Conservation (phyloP, 2,113 vertebrate species). For the Uria aalge region DNA sequence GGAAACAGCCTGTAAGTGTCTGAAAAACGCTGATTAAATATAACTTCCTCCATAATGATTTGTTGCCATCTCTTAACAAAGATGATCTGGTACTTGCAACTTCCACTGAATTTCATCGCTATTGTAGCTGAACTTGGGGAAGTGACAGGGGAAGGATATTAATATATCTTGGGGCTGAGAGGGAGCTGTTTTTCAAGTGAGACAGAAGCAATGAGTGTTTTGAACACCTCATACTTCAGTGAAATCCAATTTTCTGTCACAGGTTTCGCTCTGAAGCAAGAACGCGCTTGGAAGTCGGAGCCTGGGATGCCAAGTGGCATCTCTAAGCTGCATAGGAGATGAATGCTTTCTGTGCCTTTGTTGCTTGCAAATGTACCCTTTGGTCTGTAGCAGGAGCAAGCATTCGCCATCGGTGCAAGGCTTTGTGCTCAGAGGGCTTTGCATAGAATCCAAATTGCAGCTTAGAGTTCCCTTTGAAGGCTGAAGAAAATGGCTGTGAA, state of each 20-base stretch:
- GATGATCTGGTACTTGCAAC: constrained; percentile 36
- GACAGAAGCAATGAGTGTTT: constrained; percentile 50
- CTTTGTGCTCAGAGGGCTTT: neutral
- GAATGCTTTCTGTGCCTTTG: neutral
- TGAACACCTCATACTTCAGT: constrained; percentile 60
- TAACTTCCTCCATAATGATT: constrained; percentile 44
- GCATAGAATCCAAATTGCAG: neutral
- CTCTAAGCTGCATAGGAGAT: neutral
- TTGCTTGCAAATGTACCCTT: neutral
- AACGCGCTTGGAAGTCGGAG: neutral
- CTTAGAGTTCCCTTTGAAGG: neutral
- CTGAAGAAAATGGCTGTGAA: neutral
- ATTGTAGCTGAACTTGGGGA: constrained; percentile 23
- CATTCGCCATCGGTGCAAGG: neutral
- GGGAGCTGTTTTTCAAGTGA: constrained; percentile 66
- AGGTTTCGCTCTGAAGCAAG: constrained; percentile 21
- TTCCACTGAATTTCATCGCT: constrained; percentile 59
- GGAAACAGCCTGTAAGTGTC: neutral
- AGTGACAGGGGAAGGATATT: constrained; percentile 37
- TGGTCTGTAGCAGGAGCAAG: neutral
- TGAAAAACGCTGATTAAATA: constrained; percentile 59
- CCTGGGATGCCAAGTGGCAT: neutral
- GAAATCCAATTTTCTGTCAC: constrained; percentile 65
- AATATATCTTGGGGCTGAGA: constrained; percentile 35
- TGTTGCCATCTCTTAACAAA: constrained; percentile 58